Conservation (phyloP, 2,888 invertebrate genomes). For the Synergus japonicus region DNA sequence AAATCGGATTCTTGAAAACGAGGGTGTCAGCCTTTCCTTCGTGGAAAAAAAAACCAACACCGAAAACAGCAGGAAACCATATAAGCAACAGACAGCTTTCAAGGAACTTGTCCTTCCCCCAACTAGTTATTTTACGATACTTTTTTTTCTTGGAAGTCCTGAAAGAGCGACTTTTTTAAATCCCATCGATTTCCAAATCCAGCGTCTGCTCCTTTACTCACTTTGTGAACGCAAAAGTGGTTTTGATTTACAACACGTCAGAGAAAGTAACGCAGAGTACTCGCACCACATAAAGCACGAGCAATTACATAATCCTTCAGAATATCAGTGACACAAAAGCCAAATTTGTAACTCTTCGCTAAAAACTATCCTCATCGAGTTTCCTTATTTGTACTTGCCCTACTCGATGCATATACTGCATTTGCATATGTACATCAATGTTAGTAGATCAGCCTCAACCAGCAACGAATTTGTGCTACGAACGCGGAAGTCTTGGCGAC, state of each 20-base stretch:
- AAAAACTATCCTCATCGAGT: background rate
- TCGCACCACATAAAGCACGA: background rate
- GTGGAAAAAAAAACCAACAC: background rate
- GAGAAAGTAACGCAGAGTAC: background rate
- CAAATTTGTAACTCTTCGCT: background rate
- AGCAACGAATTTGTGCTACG: constrained; percentile 55
- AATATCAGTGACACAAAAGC: constrained; percentile 3
- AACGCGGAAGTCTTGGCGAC: constrained; percentile 57
- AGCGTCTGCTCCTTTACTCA: background rate
- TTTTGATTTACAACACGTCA: background rate
- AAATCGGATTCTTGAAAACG: background rate
- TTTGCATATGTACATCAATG: background rate
- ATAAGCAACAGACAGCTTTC: background rate
- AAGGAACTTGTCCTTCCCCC: background rate
- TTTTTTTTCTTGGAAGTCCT: background rate
- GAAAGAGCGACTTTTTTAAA: background rate
- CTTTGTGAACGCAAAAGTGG: background rate
- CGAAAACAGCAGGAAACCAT: background rate
- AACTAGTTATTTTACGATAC: background rate
- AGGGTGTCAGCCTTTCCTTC: background rate
- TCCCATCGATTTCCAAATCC: background rate
- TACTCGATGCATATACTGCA: background rate
- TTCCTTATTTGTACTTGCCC: background rate
- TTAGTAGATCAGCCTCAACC: background rate
- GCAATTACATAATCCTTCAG: constrained; percentile 19